Conservation (phyloP, 2,113 vertebrate species). For the Garra rufa region DNA sequence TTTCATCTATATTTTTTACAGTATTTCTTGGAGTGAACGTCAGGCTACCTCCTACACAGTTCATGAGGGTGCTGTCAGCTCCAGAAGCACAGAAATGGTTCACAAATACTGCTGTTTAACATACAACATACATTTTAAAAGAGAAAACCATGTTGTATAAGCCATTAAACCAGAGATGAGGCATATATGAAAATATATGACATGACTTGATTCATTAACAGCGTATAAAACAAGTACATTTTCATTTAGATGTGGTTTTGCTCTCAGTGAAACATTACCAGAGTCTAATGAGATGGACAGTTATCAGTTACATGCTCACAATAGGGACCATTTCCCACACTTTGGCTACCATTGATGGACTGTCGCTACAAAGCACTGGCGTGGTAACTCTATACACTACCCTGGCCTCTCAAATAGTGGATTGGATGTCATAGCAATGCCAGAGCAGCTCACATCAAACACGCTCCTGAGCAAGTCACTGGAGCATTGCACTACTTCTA, state of each 20-base stretch:
- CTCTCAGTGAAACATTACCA: neutral
- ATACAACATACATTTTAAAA: neutral
- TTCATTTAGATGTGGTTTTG: neutral
- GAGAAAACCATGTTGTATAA: neutral
- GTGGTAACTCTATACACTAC: slow-evolving; percentile 45
- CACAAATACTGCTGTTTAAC: neutral
- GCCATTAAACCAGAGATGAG: neutral
- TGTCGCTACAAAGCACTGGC: slow-evolving; percentile 18
- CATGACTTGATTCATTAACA: neutral
- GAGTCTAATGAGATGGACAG: slow-evolving; percentile 16
- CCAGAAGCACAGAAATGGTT: neutral
- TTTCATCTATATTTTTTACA: too few relatives aligned
- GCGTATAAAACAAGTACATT: neutral
- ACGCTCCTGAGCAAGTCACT: neutral
- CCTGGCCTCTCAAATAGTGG: slow-evolving; percentile 36
- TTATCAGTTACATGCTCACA: slow-evolving; percentile 55
- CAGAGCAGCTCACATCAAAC: slow-evolving; percentile 17
- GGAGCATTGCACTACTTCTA: neutral
- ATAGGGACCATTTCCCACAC: slow-evolving; percentile 32
- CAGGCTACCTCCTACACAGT: neutral
- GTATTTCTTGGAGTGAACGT: neutral
- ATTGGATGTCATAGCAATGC: slow-evolving; percentile 54
- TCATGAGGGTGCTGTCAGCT: neutral
- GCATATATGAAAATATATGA: neutral
- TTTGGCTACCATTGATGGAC: slow-evolving; percentile 40